Conservation (phyloP, 1,140 invertebrate genomes). For the Delia radicum region DNA sequence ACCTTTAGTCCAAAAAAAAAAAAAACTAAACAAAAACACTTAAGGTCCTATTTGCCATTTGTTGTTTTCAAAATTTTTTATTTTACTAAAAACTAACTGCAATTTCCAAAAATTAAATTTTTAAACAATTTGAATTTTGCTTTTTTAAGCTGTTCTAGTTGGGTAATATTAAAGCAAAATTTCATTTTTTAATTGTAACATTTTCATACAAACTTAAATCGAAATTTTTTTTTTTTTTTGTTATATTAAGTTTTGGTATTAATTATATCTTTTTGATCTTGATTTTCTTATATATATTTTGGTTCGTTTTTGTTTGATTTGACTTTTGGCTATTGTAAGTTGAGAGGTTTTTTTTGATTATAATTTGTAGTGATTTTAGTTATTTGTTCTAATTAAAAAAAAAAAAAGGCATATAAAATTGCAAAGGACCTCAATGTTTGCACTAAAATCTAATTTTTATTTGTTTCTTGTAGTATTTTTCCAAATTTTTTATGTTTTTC, state of each 20-base stretch:
- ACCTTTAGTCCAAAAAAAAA: neutral
- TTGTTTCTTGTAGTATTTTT: neutral
- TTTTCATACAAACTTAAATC: neutral
- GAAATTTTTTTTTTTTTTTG: neutral
- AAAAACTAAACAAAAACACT: slow-evolving; percentile 10
- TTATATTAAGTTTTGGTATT: neutral
- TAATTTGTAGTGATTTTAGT: neutral
- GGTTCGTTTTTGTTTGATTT: slow-evolving; percentile 12
- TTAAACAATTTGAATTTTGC: neutral
- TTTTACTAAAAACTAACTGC: neutral
- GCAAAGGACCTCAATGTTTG: slow-evolving; percentile 15
- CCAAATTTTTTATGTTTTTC: neutral
- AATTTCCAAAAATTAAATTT: slow-evolving; percentile 4
- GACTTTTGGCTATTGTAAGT: slow-evolving; percentile 16
- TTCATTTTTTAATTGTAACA: slow-evolving; percentile 1
- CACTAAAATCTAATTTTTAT: neutral
- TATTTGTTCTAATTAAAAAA: neutral
- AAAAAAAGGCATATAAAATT: neutral
- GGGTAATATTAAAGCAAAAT: neutral
- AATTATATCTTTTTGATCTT: neutral
- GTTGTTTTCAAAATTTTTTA: neutral
- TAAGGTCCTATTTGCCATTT: slow-evolving; percentile 19
- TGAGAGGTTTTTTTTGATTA: neutral
- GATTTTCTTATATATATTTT: neutral
- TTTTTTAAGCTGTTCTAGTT: neutral